Conservation (phyloP, 1,140 invertebrate genomes). For the Araneus ventricosus region DNA sequence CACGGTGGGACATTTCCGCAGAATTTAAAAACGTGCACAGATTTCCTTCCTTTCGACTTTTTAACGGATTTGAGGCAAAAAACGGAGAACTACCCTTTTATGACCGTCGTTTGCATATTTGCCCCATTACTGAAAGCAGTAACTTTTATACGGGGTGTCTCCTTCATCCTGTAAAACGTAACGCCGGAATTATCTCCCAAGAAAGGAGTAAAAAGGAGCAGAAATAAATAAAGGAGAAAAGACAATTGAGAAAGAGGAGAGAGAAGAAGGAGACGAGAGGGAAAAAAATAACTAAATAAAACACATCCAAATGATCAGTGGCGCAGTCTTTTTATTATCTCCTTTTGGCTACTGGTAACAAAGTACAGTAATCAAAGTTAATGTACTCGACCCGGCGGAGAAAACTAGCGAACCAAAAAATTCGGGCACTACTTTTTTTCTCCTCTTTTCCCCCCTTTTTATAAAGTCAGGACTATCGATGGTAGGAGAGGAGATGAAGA, state of each 20-base stretch:
- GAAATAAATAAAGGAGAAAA: constrained; percentile 60
- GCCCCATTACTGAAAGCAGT: constrained; percentile 68
- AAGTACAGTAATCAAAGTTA: constrained; percentile 76
- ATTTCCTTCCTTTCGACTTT: neutral
- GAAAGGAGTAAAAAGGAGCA: constrained; percentile 27
- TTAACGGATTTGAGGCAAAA: constrained; percentile 35
- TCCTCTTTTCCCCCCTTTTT: constrained; percentile 36
- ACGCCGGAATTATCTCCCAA: constrained; percentile 66
- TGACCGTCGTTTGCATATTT: constrained; percentile 71
- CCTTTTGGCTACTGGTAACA: constrained; percentile 74
- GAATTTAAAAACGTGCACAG: constrained; percentile 23
- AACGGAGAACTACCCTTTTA: constrained; percentile 58
- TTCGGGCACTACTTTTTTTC: constrained; percentile 6
- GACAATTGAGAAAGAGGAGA: constrained; percentile 63
- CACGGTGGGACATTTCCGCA: neutral
- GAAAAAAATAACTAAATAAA: constrained; percentile 21
- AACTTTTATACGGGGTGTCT: constrained; percentile 59
- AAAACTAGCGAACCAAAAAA: constrained; percentile 73
- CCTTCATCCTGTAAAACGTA: constrained; percentile 52
- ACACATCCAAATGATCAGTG: constrained; percentile 67
- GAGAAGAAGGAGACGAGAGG: constrained; percentile 11
- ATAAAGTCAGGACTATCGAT: constrained; percentile 42
- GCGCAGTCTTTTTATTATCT: constrained; percentile 74
- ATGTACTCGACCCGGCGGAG: constrained; percentile 69
- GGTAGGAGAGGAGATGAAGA: constrained; percentile 67